These are phyloP conservation scores for Myoxocephalus aenaeus DNA, from an alignment of 2,797 vertebrate genomes.

Conservation along the genomic window DNA sequence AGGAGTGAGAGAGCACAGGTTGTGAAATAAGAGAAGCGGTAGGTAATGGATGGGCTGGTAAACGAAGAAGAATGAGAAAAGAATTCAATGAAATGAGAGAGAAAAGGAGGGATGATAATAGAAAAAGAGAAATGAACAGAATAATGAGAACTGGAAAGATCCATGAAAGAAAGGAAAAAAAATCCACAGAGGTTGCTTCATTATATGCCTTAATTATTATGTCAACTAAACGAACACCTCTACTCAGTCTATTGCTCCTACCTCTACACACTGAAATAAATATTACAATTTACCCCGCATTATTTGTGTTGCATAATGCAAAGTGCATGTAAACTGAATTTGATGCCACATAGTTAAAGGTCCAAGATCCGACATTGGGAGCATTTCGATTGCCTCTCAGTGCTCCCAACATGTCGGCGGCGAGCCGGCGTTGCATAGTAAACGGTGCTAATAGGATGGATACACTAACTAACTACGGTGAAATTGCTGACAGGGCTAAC, in stretches of 20 bases:
- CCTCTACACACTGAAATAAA: neutral
- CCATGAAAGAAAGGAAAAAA: conserved; percentile 58
- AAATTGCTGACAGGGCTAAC: no score
- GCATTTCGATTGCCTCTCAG: no score
- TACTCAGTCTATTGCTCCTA: conserved; percentile 20
- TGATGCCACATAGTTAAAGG: neutral
- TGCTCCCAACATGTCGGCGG: no score
- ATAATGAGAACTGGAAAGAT: conserved; percentile 60
- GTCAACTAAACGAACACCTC: conserved; percentile 55
- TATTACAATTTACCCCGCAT: neutral
- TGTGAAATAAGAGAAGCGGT: conserved; percentile 27
- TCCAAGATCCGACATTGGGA: neutral
- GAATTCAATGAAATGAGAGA: conserved; percentile 11
- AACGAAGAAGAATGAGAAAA: conserved; percentile 37
- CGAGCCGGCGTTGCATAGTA: no score
- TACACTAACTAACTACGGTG: no score
- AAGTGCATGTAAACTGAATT: neutral
- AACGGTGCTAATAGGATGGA: no score
- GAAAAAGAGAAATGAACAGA: conserved; percentile 20
- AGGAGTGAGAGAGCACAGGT: conserved; percentile 3
- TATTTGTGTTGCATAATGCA: neutral
- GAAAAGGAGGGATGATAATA: conserved; percentile 30
- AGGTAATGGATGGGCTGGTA: conserved; percentile 55
- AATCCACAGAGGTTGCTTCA: conserved; percentile 77
- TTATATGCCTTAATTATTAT: conserved; percentile 68